Evolutionary conservation across 2,888 invertebrate species (phyloP), one percentile per base, ranked within the genome.

Genomic region (Chalcis sispes): DNA sequence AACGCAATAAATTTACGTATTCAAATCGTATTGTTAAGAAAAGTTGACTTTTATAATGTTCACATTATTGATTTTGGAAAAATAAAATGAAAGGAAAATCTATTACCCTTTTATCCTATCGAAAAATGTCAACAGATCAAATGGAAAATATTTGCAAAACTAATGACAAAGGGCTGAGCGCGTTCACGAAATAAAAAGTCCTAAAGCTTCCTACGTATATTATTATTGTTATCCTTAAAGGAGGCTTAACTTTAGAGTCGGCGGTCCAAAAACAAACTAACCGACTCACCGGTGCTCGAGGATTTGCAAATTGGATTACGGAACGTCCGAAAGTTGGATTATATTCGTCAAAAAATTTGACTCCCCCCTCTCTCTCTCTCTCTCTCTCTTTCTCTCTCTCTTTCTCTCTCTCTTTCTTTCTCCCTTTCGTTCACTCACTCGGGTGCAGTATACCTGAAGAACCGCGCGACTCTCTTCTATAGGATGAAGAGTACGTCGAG

Each of bases 221-320:
- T 52, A 72, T 64, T 52, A 72, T 72, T 72, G 46, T 64, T 72
- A 10, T 23, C 42, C 29, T 3, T 15, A 10, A 15, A 2, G 20
- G 1, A 3, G 20, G 50, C 50, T 50, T 50, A 50, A 20, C 50
- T 15, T n/a, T 4, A 18, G 23, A 32, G 23, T n/a, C 20, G 20
- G 75, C 20, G 20, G 75, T 73, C 75, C 72, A 67, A 79, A 74
- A 74, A 79, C 75, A 76, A 78, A 70, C 76, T 59, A 72, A 66
- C 79, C 71, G 52, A 71, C 62, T 64, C 67, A 79, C 20, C n/a
- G 27, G 7, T 15, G 10, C 13, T 23, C 7, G 72, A 80, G 82
- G 83, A 84, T 85, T 83, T 81, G 82, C 82, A 85, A 86, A 86
- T 86, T 86, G 86, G 85, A 86, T 86, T 86, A 80, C 73, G 69